Evolutionary conservation across 2,888 invertebrate species (phyloP), one percentile per base, ranked within the genome.

Genomic region (Opisthograptis luteolata): DNA sequence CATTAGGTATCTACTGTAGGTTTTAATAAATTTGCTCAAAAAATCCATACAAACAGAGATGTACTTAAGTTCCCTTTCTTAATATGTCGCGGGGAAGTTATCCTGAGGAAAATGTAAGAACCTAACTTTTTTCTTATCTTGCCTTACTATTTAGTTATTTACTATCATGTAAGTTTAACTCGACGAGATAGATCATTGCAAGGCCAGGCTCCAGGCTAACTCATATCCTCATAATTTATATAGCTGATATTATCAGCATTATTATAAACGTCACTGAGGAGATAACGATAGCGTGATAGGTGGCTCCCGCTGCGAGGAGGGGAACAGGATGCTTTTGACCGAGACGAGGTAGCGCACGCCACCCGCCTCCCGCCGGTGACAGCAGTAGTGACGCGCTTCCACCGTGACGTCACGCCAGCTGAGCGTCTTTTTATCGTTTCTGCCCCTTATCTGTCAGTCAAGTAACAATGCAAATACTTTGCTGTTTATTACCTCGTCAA

Each of bases 371-470:
- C 58, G 70, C 32, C 66, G 65, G 24, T 84, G 83, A 84, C 83
- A 81, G 75, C 72, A 62, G 63, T 58, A 65, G 71, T 74, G 71
- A 64, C 68, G 72, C 68, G 68, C 58, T 66, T 67, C 53, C 61
- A 65, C 51, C 51, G 70, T 85, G 84, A 88, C 87, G 87, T 87
- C 84, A 84, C 63, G 34, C 45, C 62, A 62, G 59, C 62, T 62
- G 59, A 54, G 49, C 48, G 50, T 47, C 41, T 79, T 79, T 81
- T 83, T 84, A 80, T 70, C 64, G 13, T 25, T 30, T 42, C 12
- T 28, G 60, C 54, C 61, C 72, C 72, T 77, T 77, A 78, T 61
- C 73, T 30, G 32, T 28, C 12, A 25, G 17, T 6, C 32, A 44
- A 22, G 24, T 28, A 43, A 14, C 30, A 30, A 17, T 19, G 1